phyloP scores from a whole-genome alignment of 2,888 invertebrate species.

The Pseudeuparius sepicola region DNA sequence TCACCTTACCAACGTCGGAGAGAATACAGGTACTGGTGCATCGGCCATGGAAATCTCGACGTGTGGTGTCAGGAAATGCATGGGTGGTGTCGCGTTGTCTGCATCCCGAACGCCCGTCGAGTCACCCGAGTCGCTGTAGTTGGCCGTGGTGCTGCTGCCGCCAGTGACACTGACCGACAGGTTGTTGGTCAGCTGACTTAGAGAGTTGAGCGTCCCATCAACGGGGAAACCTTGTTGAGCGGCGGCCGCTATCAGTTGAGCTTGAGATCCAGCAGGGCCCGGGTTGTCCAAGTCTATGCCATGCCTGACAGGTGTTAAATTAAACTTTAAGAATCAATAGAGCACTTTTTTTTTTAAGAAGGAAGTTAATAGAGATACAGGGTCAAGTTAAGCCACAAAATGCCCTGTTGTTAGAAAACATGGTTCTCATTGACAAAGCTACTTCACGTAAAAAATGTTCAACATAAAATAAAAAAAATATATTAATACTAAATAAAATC shows the following conservation, averaged over 20 bases:
- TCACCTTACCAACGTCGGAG: conserved; percentile 43
- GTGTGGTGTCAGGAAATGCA: conserved; percentile 85
- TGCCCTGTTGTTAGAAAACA: no score
- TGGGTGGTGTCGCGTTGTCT: conserved; percentile 82
- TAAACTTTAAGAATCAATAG: no score
- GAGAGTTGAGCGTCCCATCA: conserved; percentile 41
- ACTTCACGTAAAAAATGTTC: no score
- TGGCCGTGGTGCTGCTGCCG: conserved; percentile 63
- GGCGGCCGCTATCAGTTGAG: conserved; percentile 56
- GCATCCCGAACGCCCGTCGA: conserved; percentile 69
- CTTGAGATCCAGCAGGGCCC: conserved; percentile 69
- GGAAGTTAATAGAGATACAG: no score
- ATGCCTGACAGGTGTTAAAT: conserved; percentile 50
- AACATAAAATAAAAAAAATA: no score
- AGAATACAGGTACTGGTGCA: conserved; percentile 57
- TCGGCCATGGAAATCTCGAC: conserved; percentile 87
- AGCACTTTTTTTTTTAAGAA: no score
- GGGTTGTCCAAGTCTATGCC: conserved; percentile 87
- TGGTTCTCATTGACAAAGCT: no score
- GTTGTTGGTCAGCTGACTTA: conserved; percentile 54
- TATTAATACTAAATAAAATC: no score
- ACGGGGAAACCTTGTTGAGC: conserved; percentile 43
- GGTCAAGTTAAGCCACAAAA: no score
- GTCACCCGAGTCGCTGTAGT: conserved; percentile 75
- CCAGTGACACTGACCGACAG: conserved; percentile 41